phyloP scores from a whole-genome alignment of 2,888 invertebrate genomes.

The Aricia artaxerxes region DNA sequence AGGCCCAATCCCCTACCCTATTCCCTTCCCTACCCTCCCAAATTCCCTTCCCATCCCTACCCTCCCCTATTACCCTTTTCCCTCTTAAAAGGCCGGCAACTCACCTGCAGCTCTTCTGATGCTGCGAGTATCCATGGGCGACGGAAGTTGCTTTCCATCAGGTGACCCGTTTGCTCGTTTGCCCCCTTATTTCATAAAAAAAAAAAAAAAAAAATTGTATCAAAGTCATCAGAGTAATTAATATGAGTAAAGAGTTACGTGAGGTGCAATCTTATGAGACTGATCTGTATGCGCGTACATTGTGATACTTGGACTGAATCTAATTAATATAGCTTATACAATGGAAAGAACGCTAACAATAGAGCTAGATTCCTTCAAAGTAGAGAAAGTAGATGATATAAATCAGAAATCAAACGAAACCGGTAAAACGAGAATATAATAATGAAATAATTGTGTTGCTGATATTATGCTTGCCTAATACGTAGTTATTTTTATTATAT shows the following conservation, averaged over 20 bases:
- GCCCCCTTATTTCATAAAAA: too few relatives aligned
- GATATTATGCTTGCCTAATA: not conserved
- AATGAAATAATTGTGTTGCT: not conserved
- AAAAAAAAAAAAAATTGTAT: not conserved
- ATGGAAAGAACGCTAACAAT: slow-evolving; percentile 23
- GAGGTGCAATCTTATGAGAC: slow-evolving; percentile 7
- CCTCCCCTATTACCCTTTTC: too few relatives aligned
- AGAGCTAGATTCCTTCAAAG: not conserved
- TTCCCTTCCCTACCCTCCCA: too few relatives aligned
- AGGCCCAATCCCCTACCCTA: too few relatives aligned
- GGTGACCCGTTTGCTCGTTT: too few relatives aligned
- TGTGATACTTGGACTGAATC: slow-evolving; percentile 15
- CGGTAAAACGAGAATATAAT: not conserved
- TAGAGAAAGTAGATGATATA: slow-evolving; percentile 12
- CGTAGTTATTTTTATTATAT: not conserved
- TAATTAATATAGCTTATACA: slow-evolving; percentile 10
- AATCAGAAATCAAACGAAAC: slow-evolving; percentile 15
- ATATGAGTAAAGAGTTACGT: slow-evolving; percentile 6
- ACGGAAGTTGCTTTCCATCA: too few relatives aligned
- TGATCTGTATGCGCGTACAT: slow-evolving; percentile 14
- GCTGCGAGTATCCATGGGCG: too few relatives aligned
- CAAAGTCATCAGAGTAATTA: not conserved
- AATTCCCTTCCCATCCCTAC: too few relatives aligned
- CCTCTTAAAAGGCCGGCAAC: too few relatives aligned
- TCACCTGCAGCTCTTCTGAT: too few relatives aligned